These are phyloP conservation scores for Drosophila sordidula DNA, from an alignment of 2,888 invertebrate species.

Conservation along the genomic window DNA sequence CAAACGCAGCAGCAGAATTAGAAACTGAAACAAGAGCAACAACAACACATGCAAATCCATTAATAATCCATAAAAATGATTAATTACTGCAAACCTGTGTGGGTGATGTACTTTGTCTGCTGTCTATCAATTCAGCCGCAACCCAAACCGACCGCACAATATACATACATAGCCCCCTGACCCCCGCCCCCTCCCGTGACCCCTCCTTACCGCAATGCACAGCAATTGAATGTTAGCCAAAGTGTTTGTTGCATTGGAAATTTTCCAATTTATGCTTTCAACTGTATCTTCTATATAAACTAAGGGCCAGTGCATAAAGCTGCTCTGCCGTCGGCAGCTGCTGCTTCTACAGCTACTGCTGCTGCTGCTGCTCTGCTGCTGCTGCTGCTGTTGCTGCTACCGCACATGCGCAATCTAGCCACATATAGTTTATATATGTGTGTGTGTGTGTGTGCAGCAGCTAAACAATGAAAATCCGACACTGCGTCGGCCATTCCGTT, in stretches of 20 bases:
- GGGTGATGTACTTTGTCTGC: conserved; percentile 57
- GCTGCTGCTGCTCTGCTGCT: neutral
- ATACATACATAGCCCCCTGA: neutral
- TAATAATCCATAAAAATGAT: conserved; percentile 81
- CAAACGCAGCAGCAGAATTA: conserved; percentile 2
- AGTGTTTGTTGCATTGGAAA: conserved; percentile 53
- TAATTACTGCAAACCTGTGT: conserved; percentile 73
- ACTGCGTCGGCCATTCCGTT: conserved; percentile 60
- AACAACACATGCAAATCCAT: conserved; percentile 61
- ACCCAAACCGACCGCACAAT: conserved; percentile 25
- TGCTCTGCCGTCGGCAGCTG: conserved; percentile 67
- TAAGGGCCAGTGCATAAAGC: conserved; percentile 25
- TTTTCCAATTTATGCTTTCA: conserved; percentile 74
- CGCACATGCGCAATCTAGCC: conserved; percentile 64
- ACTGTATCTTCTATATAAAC: conserved; percentile 34
- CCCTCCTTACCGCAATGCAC: neutral
- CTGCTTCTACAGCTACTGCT: conserved; percentile 11
- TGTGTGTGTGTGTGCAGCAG: conserved; percentile 33
- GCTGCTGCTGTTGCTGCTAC: neutral
- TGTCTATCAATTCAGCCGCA: conserved; percentile 69
- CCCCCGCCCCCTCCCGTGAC: neutral
- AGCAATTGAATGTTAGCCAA: conserved; percentile 38
- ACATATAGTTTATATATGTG: conserved; percentile 31
- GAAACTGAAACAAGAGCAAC: conserved; percentile 4
- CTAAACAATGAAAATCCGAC: conserved; percentile 65